Evolutionary conservation across 2,113 vertebrate species (phyloP), one percentile per base, ranked within the genome.

Genomic region (Coracopsis vasa): DNA sequence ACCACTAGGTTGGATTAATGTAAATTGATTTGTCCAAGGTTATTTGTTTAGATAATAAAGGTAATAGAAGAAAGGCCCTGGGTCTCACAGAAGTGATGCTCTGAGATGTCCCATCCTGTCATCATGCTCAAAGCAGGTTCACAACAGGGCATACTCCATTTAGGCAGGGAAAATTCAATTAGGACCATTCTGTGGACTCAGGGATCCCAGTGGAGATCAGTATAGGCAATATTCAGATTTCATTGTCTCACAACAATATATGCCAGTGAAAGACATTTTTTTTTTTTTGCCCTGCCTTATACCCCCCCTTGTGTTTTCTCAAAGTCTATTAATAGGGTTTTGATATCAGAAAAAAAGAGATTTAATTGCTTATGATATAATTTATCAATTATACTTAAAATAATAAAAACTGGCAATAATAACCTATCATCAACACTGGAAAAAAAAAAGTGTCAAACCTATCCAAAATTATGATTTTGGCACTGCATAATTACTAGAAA

Each of bases 91-190:
- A 97, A 98, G 97, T 96, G 97, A 96, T 98, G 98, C 98, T 98
- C 97, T 97, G 98, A 98, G 98, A 97, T 86, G 1, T 98, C 96
- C 97, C 97, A 97, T 92, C 96, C 98, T 99, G 98, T 99, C 98
- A 98, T 98, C 97, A 92, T 97, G 97, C 98, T 99, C 98, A 98
- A 98, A 98, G 98, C 98, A 98, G 98, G 98, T 98, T 98, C 98
- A 98, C 98, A 98, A 98, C 98, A 98, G 98, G 98, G 98, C 98
- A 98, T 98, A 98, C 98, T 98, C 98, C 98, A 98, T 98, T 99
- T 99, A 98, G 98, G 97, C 98, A 98, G 97, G 96, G 98, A 98
- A 98, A 99, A 99, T 99, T 99, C 98, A 99, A 99, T 99, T 99
- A 99, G 97, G 97, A 98, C 98, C 98, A 96, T 98, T 98, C 98